phyloP scores from a whole-genome alignment of 2,888 invertebrate species.

The Linnaemya vulpina region DNA sequence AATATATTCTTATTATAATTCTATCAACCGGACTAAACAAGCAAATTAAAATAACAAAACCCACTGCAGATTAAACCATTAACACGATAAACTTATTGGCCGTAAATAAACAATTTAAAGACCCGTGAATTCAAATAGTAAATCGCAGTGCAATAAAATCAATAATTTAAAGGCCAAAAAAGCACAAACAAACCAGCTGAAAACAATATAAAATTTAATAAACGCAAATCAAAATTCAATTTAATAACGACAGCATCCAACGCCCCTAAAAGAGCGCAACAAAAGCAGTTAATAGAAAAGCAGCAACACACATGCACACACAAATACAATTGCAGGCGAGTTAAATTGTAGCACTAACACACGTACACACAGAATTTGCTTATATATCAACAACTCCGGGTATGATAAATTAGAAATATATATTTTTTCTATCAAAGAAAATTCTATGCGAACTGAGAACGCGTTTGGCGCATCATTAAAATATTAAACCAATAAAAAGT shows the following conservation, averaged over 20 bases:
- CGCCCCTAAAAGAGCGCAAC: conserved; percentile 48
- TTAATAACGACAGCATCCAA: conserved; percentile 49
- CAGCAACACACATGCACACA: neutral
- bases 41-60: conserved; percentile 28
- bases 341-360: neutral
- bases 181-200: neutral
- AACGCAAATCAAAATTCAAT: conserved; percentile 61
- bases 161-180: conserved; percentile 11
- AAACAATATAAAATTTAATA: conserved; percentile 37
- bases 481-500: conserved; percentile 79
- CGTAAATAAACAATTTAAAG: conserved; percentile 42
- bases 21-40: neutral
- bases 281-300: conserved; percentile 1
- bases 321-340: neutral
- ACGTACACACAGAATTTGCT: neutral
- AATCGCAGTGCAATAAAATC: conserved; percentile 16
- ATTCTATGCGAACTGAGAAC: neutral
- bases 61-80: conserved; percentile 37
- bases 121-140: neutral
- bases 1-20: neutral
- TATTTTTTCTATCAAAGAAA: neutral
- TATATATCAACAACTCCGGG: neutral
- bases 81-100: conserved; percentile 52
- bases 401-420: neutral
- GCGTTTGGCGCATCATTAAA: neutral